Evolutionary conservation across 2,113 vertebrate species (phyloP), one percentile per base, ranked within the genome.

Genomic region (Melanostigma gelatinosum): DNA sequence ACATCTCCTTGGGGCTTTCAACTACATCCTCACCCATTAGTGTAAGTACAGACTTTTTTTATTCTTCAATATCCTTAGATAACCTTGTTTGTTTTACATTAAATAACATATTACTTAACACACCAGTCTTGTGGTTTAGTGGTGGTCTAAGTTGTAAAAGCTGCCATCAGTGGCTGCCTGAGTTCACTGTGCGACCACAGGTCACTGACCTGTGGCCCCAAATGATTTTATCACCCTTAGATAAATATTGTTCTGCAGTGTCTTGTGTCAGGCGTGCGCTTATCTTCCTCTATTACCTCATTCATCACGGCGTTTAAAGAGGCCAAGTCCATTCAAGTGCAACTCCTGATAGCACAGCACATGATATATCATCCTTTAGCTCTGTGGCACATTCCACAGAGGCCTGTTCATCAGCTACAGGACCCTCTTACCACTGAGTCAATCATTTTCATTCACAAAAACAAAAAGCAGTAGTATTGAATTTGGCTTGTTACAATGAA

Each of bases 1-100:
- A 99, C 87, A 99, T 99, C 88, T 97, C 97, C 65, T 90, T 99
- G 93, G 97, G 97, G 80, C 96, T 99, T 85, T 95, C 97, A 5
- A 95, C 96, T 75, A 93, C 96, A 58, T 93, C 97, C 67, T 92
- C 97, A 34, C 95, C 96, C 72, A 94, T 99, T 81, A 96, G 78
- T 36, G 98, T 99, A 94, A 98, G 98, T 97, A 86, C 62, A 76
- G 16, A 12, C 76, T 57, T 58, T 64, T 32, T n/a, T 16, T 34
- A 29, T 16, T 34, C 15, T 58, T 50, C 8, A 32, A 63, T 32
- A 32, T 73, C 46, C 9, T 50, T 10, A 62, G 42, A 82, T 63
- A 60, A 83, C 50, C n/a, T 18, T 77, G 12, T 48, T 52, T 73
- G 36, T 71, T 82, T 65, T 29, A 38, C 15, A 44, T 69, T 1